Evolutionary conservation across 2,797 vertebrate genomes (phyloP), one percentile per base, ranked within the genome.

Genomic region (Poeciliopsis gracilis): DNA sequence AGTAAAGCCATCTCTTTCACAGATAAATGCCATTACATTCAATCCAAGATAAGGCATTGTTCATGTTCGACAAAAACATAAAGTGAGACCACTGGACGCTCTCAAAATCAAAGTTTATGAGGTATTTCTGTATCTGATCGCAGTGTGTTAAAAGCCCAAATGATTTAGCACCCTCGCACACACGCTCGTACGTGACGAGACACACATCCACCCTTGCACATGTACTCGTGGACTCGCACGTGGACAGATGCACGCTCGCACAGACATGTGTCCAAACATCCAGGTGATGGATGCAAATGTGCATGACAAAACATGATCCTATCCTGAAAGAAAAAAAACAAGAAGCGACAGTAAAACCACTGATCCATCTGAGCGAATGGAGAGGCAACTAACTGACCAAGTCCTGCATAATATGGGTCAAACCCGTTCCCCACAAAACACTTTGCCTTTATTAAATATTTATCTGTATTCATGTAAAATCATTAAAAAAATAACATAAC

Each of bases 11-110:
- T 95, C 94, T 95, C 94, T 94, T 95, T 95, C 95, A 96, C 95
- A 96, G 95, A 96, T 96, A 96, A 96, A 96, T 97, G 96, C 97
- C 96, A 94, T 97, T 96, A 97, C 97, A 97, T 97, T 97, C 97
- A 97, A 96, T 97, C 96, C 97, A 97, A 95, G 94, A 95, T 99
- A 99, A 99, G 98, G 98, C 98, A 99, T 98, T 97, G 97, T 97
- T 97, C 96, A 97, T 96, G 95, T 96, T 94, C 93, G 96, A 96
- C 96, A 96, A 95, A 71, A 71, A 45, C 41, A 88, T 84, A 95
- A 94, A 94, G 91, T 87, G 89, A 94, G 84, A 93, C 89, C 86
- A 90, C 86, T 59, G 85, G 90, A 93, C 86, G 80, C 89, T 93
- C 90, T 93, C 84, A 41, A 93, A 93, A 95, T 94, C 92, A 95